Evolutionary conservation across 1,140 invertebrate species (phyloP).

Genomic region (Penaeus chinensis): DNA sequence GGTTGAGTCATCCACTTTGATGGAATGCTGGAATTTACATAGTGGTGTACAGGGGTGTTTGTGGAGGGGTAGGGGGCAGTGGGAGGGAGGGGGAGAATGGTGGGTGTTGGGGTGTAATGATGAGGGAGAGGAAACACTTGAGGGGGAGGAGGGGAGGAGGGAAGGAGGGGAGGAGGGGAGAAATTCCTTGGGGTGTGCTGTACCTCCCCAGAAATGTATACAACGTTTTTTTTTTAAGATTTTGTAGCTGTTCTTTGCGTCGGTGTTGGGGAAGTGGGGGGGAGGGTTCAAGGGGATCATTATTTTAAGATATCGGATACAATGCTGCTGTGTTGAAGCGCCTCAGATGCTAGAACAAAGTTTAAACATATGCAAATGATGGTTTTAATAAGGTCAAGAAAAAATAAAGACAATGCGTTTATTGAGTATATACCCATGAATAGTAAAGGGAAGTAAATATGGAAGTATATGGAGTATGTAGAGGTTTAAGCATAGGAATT

Average conservation of each 20-base stretch:
- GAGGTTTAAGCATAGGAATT: too few relatives aligned
- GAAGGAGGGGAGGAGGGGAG: neutral
- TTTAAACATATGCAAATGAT: too few relatives aligned
- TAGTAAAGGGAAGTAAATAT: neutral
- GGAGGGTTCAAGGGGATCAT: neutral
- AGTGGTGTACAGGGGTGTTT: neutral
- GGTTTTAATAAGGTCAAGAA: too few relatives aligned
- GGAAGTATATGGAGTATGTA: neutral
- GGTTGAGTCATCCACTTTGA: slow-evolving; percentile 51
- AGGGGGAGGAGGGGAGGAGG: neutral
- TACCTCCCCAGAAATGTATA: too few relatives aligned
- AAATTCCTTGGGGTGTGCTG: too few relatives aligned
- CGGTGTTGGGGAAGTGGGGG: neutral
- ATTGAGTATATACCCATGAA: neutral
- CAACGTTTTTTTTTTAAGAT: too few relatives aligned
- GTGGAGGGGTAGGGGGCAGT: neutral
- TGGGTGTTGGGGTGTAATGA: too few relatives aligned
- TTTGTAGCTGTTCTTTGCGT: too few relatives aligned
- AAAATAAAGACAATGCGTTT: too few relatives aligned
- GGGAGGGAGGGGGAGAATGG: neutral
- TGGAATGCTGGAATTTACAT: slow-evolving; percentile 54
- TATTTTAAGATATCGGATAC: too few relatives aligned
- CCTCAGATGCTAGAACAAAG: too few relatives aligned
- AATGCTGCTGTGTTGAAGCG: too few relatives aligned
- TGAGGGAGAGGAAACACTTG: neutral